phyloP scores from a whole-genome alignment of 1,140 invertebrate genomes.

The Cherax quadricarinatus region DNA sequence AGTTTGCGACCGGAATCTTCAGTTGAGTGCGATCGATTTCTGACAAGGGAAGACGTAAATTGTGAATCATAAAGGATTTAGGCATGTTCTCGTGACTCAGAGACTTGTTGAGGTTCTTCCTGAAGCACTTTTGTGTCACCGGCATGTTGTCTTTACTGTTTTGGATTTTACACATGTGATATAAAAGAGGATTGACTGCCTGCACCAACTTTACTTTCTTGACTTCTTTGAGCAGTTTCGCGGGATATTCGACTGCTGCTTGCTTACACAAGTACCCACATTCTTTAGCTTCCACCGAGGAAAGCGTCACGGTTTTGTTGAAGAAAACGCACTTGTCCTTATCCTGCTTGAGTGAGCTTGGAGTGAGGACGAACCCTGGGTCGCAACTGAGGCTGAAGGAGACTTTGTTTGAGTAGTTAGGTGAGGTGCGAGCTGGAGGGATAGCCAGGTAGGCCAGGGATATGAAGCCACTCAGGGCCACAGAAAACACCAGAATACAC shows the following conservation, averaged over 20 bases:
- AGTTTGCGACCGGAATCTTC: conserved; percentile 28
- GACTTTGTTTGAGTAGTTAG: conserved; percentile 38
- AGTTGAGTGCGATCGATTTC: neutral
- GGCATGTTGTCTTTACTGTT: conserved; percentile 15
- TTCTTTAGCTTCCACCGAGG: conserved; percentile 37
- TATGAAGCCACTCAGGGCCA: conserved; percentile 65
- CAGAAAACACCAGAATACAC: conserved; percentile 64
- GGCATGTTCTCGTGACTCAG: conserved; percentile 36
- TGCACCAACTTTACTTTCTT: conserved; percentile 37
- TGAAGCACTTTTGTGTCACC: conserved; percentile 61
- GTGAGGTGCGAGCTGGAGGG: conserved; percentile 62
- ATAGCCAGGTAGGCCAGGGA: conserved; percentile 57
- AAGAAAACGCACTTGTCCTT: conserved; percentile 51
- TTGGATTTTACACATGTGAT: conserved; percentile 52
- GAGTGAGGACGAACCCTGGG: conserved; percentile 50
- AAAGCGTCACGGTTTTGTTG: conserved; percentile 41
- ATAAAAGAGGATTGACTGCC: conserved; percentile 17
- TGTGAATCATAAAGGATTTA: conserved; percentile 45
- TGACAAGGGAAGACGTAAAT: conserved; percentile 26
- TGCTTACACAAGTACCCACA: conserved; percentile 61
- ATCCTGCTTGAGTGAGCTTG: neutral
- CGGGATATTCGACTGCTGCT: conserved; percentile 50
- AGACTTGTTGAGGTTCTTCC: conserved; percentile 65
- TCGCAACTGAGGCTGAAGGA: conserved; percentile 61
- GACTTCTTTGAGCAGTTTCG: conserved; percentile 21